These are phyloP conservation scores for Pemphredon lugubris DNA, from an alignment of 2,888 invertebrate genomes.

Conservation along the genomic window DNA sequence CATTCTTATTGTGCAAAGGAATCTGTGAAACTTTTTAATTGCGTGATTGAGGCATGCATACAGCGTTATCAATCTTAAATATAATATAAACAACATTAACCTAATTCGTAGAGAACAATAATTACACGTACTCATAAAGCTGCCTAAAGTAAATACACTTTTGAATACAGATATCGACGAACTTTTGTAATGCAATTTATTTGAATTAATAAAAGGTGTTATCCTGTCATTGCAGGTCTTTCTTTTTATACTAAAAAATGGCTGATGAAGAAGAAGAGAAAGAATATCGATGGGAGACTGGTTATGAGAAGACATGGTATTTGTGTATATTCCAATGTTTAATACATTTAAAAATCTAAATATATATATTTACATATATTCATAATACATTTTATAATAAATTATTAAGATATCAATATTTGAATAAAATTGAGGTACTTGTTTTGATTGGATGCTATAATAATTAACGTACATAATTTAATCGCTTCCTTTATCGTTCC, in stretches of 20 bases:
- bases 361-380: neutral
- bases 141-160: constrained; percentile 1
- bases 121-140: neutral
- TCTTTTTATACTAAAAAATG: constrained; percentile 91
- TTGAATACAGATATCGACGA: neutral
- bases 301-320: constrained; percentile 97
- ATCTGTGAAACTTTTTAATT: no score
- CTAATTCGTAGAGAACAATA: constrained; percentile 18
- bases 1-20: no score
- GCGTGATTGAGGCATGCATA: neutral
- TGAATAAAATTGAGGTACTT: no score
- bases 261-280: constrained; percentile 89
- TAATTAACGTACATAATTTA: no score
- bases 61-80: neutral
- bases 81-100: constrained; percentile 54
- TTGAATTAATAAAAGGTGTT: neutral
- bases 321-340: constrained; percentile 4
- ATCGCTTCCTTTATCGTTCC: no score
- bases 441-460: no score
- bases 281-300: constrained; percentile 97
- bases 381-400: no score
- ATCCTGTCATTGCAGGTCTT: constrained; percentile 19
- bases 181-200: no score
- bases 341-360: neutral
- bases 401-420: no score